Evolutionary conservation across 2,113 vertebrate genomes (phyloP).

Genomic region (Rhea pennata): DNA sequence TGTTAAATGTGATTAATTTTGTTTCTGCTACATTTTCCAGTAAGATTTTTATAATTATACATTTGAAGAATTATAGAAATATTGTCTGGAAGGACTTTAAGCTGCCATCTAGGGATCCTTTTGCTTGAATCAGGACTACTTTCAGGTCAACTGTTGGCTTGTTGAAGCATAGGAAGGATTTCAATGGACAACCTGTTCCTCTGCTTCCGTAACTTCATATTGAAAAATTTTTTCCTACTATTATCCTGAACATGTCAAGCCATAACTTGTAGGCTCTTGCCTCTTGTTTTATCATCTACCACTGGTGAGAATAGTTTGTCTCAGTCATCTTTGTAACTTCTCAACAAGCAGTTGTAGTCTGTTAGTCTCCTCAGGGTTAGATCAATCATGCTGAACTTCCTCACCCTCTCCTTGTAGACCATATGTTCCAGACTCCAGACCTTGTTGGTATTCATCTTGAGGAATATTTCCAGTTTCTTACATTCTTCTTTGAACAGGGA

Average conservation of each 20-base stretch:
- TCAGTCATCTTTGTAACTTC: neutral
- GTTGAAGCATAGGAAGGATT: neutral
- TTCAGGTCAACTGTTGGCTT: neutral
- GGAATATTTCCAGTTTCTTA: neutral
- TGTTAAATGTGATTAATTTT: neutral
- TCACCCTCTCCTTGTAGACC: neutral
- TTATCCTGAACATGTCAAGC: neutral
- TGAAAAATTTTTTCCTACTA: neutral
- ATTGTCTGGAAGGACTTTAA: neutral
- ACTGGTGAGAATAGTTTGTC: neutral
- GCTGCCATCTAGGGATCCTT: neutral
- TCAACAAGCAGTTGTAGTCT: neutral
- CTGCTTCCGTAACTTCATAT: neutral
- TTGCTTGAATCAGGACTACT: neutral
- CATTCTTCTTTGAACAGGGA: neutral
- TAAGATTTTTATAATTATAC: neutral
- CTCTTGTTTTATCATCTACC: neutral
- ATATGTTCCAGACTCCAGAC: neutral
- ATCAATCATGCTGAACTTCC: neutral
- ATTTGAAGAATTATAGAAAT: neutral
- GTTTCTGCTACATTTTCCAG: neutral
- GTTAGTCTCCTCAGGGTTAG: neutral
- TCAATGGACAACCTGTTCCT: neutral
- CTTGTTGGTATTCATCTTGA: neutral
- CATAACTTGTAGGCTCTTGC: neutral